phyloP scores from a whole-genome alignment of 2,113 vertebrate genomes.

The Procapra przewalskii region DNA sequence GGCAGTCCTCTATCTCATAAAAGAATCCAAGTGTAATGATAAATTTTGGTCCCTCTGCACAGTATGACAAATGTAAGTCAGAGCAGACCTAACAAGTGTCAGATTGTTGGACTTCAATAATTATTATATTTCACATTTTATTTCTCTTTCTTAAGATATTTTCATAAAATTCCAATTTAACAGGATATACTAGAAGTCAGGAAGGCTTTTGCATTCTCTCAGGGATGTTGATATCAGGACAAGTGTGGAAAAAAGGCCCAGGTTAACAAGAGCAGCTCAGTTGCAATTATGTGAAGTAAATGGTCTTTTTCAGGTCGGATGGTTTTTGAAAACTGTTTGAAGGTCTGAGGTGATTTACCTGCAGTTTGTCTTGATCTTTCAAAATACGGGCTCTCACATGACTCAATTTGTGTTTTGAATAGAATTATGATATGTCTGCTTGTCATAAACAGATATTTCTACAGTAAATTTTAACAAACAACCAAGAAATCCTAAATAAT shows the following conservation, averaged over 20 bases:
- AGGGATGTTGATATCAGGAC: background rate
- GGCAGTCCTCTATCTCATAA: constrained; percentile 52
- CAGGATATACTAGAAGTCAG: background rate
- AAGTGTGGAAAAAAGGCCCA: background rate
- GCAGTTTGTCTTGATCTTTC: constrained; percentile 29
- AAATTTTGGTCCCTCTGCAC: constrained; percentile 42
- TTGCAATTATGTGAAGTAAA: constrained; percentile 64
- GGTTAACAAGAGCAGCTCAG: constrained; percentile 29
- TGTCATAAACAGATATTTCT: constrained; percentile 43
- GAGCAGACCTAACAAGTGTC: background rate
- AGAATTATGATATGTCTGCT: constrained; percentile 26
- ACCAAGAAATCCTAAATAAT: background rate
- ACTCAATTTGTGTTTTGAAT: background rate
- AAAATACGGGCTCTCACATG: constrained; percentile 11
- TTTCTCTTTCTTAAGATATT: background rate
- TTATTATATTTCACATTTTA: background rate
- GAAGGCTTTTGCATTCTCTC: background rate
- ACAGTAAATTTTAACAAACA: constrained; percentile 32
- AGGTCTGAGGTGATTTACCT: constrained; percentile 53
- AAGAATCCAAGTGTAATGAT: constrained; percentile 49
- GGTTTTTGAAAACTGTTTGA: constrained; percentile 63
- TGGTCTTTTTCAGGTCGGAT: constrained; percentile 63
- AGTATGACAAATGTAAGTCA: background rate
- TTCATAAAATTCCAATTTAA: constrained; percentile 30
- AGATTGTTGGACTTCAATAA: background rate